Percentiles rank a stretch among this genome's conserved stretches.
phyloP scores from a whole-genome alignment of 2,113 vertebrate species.

The Crotalus horridus region DNA sequence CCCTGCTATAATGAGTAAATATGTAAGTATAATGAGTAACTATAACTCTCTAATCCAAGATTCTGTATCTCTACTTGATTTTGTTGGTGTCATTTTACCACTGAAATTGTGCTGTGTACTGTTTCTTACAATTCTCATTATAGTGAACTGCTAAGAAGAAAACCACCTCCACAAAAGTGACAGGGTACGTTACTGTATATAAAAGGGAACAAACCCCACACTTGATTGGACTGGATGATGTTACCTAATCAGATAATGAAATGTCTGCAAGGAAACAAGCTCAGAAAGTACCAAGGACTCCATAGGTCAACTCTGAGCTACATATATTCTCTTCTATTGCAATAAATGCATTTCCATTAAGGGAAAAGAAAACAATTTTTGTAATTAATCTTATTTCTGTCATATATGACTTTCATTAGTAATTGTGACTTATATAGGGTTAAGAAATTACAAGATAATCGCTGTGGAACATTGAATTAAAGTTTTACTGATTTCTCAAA shows the following conservation, averaged over 20 bases:
- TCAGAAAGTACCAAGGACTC: background rate
- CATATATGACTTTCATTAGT: conserved; percentile 32
- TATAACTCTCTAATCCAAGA: background rate
- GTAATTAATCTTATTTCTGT: conserved; percentile 4
- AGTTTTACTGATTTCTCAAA: background rate
- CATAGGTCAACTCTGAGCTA: background rate
- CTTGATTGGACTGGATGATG: background rate
- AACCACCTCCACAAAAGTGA: background rate
- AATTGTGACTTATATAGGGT: conserved; percentile 15
- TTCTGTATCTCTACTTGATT: background rate
- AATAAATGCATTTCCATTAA: conserved; percentile 15
- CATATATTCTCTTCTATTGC: background rate
- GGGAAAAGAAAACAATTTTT: conserved; percentile 38
- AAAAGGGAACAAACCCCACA: background rate
- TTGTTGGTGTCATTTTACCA: background rate
- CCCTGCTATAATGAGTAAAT: background rate
- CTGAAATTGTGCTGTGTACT: background rate
- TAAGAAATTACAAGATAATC: conserved; percentile 16
- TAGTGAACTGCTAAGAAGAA: background rate
- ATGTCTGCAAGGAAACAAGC: background rate
- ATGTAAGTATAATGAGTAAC: background rate
- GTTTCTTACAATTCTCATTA: background rate
- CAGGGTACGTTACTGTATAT: background rate
- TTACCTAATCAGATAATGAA: background rate
- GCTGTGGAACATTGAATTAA: conserved; percentile 26